Evolutionary conservation across 1,140 invertebrate species (phyloP).

Genomic region (Adoxophyes honmai): DNA sequence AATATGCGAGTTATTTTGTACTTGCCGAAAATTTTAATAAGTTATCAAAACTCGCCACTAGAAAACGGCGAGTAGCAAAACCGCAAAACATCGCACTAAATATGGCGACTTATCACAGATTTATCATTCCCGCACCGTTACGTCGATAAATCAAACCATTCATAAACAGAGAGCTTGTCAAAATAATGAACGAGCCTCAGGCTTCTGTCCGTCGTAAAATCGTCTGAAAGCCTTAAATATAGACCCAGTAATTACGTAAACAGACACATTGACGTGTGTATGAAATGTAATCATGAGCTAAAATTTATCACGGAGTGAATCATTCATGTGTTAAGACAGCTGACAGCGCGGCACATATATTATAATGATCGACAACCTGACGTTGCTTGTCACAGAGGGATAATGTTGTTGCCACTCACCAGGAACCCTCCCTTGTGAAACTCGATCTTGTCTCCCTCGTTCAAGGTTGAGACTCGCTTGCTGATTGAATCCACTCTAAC

Average conservation of each 20-base stretch:
- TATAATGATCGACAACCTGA: constrained; percentile 75
- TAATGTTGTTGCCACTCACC: constrained; percentile 65
- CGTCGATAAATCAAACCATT: constrained; percentile 58
- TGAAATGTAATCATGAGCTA: constrained; percentile 76
- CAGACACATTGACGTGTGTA: constrained; percentile 69
- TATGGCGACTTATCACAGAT: constrained; percentile 27
- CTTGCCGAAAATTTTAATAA: too few relatives aligned
- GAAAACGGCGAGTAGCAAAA: too few relatives aligned
- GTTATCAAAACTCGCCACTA: too few relatives aligned
- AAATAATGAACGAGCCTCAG: constrained; percentile 45
- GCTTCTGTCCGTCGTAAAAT: constrained; percentile 55
- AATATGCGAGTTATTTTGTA: too few relatives aligned
- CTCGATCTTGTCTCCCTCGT: constrained; percentile 16
- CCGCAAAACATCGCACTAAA: neutral
- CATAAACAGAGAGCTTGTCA: constrained; percentile 49
- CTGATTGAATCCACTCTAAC: constrained; percentile 19
- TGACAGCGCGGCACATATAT: constrained; percentile 74
- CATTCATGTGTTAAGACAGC: constrained; percentile 73
- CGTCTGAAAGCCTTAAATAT: constrained; percentile 48
- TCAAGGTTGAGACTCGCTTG: constrained; percentile 22
- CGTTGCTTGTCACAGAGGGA: constrained; percentile 69
- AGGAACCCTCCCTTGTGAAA: constrained; percentile 19
- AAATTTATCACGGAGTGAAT: constrained; percentile 76
- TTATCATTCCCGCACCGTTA: constrained; percentile 49
- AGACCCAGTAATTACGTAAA: constrained; percentile 67